A percentile compares a stretch with the other conserved stretches of the same genome.
Conservation (phyloP, 2,113 vertebrate genomes). For the Barbus barbus region DNA sequence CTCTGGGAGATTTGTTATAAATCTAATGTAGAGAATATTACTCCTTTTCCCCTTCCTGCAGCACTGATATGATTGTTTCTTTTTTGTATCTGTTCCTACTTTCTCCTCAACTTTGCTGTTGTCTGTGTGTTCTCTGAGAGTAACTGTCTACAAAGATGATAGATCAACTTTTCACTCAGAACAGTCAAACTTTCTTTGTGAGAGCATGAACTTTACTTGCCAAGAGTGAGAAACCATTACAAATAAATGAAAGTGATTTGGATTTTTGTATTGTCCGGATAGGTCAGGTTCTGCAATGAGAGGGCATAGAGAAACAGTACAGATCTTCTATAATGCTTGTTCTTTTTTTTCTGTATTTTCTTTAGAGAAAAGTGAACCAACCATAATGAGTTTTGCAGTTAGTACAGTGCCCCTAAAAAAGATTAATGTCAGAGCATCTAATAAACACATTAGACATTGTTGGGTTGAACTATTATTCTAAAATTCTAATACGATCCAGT, state of each 20-base stretch:
- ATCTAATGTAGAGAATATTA: constrained; percentile 20
- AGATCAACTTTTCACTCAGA: neutral
- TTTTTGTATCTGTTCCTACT: neutral
- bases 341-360: neutral
- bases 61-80: constrained; percentile 22
- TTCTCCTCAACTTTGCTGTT: neutral
- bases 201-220: neutral
- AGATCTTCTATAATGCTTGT: neutral
- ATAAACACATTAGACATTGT: neutral
- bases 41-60: neutral
- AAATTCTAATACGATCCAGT: neutral
- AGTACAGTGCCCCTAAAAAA: neutral
- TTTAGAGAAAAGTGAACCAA: neutral
- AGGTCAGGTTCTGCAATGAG: neutral
- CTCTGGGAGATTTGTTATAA: constrained; percentile 26
- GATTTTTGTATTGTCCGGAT: neutral
- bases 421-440: neutral
- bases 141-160: neutral
- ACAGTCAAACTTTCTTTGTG: neutral
- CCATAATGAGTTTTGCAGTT: neutral
- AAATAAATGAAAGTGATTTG: neutral
- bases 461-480: neutral
- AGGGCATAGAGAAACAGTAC: neutral
- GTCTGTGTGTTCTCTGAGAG: neutral
- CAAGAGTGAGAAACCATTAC: neutral